Base-by-base conservation (phyloP, 1,140 invertebrate genomes). In the Bombus turneri region DNA sequence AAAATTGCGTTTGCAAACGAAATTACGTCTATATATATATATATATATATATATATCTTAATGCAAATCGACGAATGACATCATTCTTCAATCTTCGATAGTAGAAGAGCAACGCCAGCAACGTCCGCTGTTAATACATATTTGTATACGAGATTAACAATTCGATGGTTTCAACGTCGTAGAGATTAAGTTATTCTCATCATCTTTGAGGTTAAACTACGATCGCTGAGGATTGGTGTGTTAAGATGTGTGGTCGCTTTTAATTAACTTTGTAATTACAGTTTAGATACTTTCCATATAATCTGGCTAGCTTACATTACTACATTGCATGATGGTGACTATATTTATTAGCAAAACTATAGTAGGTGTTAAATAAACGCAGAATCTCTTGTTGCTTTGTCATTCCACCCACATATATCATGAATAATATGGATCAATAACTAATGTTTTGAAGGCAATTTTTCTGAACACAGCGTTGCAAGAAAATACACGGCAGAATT, bases 401-500 rank as follows among this genome's bases (percentile, higher is more conserved):
- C 31, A 3, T 18, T 3, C 47, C 1, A 34, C 12, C 0, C 12
- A 13, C 12, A 13, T 73, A 22, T 8, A 53, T 15, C 6, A 3
- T 12, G 47, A 76, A 28, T 59, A 18, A n/a, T 5, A 18, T 9
- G 53, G 0, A 18, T 3, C 53, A 15, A 74, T 31, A 31, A 22
- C 5, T 4, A 28, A 72, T 31, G 18, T 8, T 39, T 34, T 34
- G 31, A 43, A 15, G 31, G 18, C 22, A 31, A 39, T 47, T 73
- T 59, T 34, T 59, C 37, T 31, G 73, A 76, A n/a, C 34, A 10
- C 5, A 10, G 15, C 31, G 43, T 8, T 18, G 43, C 64, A 57
- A 62, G 79, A 73, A 81, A 86, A 86, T 47, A 37, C 13, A 3
- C 62, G 68, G 43, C 18, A 53, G 10, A 75, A 81, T 72, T 76